Evolutionary conservation across 2,888 invertebrate genomes (phyloP), one percentile per base, ranked within the genome.

Genomic region (Anorthoa munda): DNA sequence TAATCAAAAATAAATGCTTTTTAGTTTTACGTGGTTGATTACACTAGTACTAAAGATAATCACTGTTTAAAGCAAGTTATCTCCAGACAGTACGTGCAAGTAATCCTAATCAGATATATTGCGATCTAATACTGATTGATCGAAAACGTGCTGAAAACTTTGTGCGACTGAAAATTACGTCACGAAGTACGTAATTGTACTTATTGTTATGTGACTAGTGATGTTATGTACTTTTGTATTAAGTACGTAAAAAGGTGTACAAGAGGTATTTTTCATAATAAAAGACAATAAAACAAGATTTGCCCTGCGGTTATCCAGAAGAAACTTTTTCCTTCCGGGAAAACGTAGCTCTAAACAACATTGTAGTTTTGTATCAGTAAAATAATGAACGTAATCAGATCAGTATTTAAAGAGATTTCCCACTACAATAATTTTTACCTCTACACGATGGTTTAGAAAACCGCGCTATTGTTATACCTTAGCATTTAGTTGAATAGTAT

Each of bases 51-150:
- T 7, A 17, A 39, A n/a, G 55, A 56, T 78, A 68, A 82, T 68
- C 23, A 39, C 45, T 39, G 18, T 46, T 45, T 9, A 63, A 53
- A 31, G 7, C 4, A 64, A 68, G 17, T 77, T 71, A 82, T 80
- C 67, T 65, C 56, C 60, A 79, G 67, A 80, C 67, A 18, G 72
- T 23, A n/a, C n/a, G 53, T 31, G 71, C 21, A 26, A 53, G 23
- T 51, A 59, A 69, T 70, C 56, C 56, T 78, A 45, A 79, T 79
- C 79, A 26, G 11, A 13, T 23, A 23, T 46, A 48, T n/a, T 31
- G 21, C 26, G 48, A 82, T 66, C 56, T 50, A 56, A 68, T 59
- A 12, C 59, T 72, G 48, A 79, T 78, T 67, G 61, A 80, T 80
- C 21, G 79, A 1, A 48, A 67, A 59, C 26, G 55, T 39, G 48